A percentile compares a stretch with the other conserved stretches of the same genome.
These are phyloP conservation scores for Columba guinea DNA, from an alignment of 2,797 vertebrate species.

Conservation along the genomic window DNA sequence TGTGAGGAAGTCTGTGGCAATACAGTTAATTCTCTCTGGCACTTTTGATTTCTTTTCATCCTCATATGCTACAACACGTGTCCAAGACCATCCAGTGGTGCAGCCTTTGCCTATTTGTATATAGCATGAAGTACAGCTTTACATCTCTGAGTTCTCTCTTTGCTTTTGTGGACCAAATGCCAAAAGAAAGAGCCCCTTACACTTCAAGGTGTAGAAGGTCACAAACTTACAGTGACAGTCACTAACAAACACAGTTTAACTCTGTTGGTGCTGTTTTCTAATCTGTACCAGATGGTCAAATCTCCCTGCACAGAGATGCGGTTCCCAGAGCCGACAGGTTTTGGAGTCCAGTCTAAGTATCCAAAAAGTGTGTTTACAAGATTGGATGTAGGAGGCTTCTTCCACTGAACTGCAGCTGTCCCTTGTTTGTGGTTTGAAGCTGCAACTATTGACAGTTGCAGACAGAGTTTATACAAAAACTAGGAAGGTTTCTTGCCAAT, in stretches of 20 bases:
- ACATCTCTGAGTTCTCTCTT: neutral
- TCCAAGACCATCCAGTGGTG: neutral
- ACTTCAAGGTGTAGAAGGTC: neutral
- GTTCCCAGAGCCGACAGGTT: neutral
- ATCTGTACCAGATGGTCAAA: rapidly evolving
- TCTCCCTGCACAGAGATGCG: rapidly evolving
- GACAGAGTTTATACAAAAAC: neutral
- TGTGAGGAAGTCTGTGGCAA: neutral
- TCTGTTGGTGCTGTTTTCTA: neutral
- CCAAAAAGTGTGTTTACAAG: neutral
- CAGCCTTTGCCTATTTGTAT: neutral
- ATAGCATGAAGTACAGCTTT: neutral
- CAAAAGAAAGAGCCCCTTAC: neutral
- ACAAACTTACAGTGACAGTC: rapidly evolving
- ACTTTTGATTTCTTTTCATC: neutral
- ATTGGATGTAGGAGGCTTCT: neutral
- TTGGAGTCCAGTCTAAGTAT: neutral
- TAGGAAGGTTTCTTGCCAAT: neutral
- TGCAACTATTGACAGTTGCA: neutral
- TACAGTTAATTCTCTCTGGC: neutral
- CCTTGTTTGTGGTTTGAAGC: neutral
- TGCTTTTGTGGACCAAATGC: neutral
- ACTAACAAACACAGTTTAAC: rapidly evolving
- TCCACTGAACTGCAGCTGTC: neutral
- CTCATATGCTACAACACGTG: rapidly evolving